Evolutionary conservation across 1,140 invertebrate genomes (phyloP).

Genomic region (Epicauta chinensis): DNA sequence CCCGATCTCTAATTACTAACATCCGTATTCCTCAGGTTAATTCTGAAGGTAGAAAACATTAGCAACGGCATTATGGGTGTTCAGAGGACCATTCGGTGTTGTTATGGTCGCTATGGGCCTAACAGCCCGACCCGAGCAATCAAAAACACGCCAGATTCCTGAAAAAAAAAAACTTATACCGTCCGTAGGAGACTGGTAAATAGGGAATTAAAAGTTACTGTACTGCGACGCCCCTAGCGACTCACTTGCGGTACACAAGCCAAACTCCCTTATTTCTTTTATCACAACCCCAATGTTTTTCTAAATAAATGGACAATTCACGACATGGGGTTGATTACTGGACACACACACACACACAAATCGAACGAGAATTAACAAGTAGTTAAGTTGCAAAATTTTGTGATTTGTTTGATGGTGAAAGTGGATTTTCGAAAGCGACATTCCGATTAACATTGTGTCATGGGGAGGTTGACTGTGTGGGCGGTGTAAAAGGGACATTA

Average conservation of each 20-base stretch:
- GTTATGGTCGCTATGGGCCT: slow-evolving; percentile 33
- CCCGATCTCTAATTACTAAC: slow-evolving; percentile 31
- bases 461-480: no score
- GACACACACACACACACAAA: no score
- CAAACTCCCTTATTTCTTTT: background rate
- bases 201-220: slow-evolving; percentile 36
- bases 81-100: slow-evolving; percentile 31
- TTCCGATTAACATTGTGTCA: no score
- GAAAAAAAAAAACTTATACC: slow-evolving; percentile 29
- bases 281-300: no score
- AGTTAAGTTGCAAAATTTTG: no score
- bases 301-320: no score
- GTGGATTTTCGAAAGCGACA: no score
- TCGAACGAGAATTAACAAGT: no score
- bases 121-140: slow-evolving; percentile 33
- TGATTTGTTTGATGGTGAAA: no score
- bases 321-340: no score
- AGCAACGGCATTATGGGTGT: slow-evolving; percentile 36
- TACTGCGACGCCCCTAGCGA: slow-evolving; percentile 19
- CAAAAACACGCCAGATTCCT: slow-evolving; percentile 35
- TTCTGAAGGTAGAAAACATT: slow-evolving; percentile 38
- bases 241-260: slow-evolving; percentile 17
- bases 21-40: slow-evolving; percentile 36
- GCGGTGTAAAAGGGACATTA: no score
- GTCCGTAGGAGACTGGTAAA: slow-evolving; percentile 27